Conservation (phyloP, 2,113 vertebrate species). For the Cochlearius cochlearius region DNA sequence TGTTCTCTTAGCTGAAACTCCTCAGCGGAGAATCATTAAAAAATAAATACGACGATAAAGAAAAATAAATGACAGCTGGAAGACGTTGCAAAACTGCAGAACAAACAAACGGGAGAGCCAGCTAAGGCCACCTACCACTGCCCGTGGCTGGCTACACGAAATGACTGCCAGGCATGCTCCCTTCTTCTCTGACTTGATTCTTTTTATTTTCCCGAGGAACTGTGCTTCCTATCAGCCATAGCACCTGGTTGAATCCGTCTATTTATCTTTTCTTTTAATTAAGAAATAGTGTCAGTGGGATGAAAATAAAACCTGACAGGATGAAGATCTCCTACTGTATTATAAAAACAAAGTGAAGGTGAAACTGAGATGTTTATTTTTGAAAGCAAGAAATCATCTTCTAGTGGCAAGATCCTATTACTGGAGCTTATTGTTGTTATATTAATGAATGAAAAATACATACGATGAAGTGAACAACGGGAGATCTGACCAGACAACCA, state of each 20-base stretch:
- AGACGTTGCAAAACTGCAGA: slow-evolving; percentile 40
- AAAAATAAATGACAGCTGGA: slow-evolving; percentile 37
- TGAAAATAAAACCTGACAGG: slow-evolving; percentile 54
- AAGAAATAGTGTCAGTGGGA: slow-evolving; percentile 59
- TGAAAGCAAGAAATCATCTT: slow-evolving; percentile 44
- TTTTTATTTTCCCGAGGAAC: background rate
- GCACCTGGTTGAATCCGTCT: slow-evolving; percentile 47
- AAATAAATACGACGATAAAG: slow-evolving; percentile 28
- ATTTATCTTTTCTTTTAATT: slow-evolving; percentile 70
- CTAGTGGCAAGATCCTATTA: slow-evolving; percentile 11
- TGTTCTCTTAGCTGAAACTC: slow-evolving; percentile 47
- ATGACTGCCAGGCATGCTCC: background rate
- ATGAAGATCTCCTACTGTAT: slow-evolving; percentile 29
- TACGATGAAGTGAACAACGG: background rate
- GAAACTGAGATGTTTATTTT: slow-evolving; percentile 40
- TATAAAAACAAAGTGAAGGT: slow-evolving; percentile 2
- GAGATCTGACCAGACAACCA: slow-evolving; percentile 6
- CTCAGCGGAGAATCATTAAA: slow-evolving; percentile 27
- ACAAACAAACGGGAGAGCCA: slow-evolving; percentile 8
- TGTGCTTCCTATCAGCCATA: background rate
- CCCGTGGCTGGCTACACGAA: background rate
- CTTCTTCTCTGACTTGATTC: background rate
- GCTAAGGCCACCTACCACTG: background rate
- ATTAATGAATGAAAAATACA: slow-evolving; percentile 38
- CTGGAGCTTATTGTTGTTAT: slow-evolving; percentile 31